phyloP scores from a whole-genome alignment of 1,140 invertebrate genomes.

The Atta cephalotes region DNA sequence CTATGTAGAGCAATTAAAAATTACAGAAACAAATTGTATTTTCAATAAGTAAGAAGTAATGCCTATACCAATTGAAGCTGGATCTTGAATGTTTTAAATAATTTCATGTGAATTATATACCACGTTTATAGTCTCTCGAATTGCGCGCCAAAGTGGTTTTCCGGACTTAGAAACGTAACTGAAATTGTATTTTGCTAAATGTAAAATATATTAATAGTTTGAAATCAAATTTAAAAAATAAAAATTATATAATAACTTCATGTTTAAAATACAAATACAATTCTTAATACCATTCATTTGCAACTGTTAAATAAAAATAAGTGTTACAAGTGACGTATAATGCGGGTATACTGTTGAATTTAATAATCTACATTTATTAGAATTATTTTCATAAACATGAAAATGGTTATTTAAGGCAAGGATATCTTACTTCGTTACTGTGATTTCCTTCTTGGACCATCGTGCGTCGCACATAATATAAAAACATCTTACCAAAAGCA shows the following conservation, averaged over 20 bases:
- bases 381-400: conserved; percentile 68
- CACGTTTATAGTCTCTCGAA: too few relatives aligned
- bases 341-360: conserved; percentile 14
- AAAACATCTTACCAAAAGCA: conserved; percentile 82
- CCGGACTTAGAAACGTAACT: too few relatives aligned
- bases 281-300: background rate
- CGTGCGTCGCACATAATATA: conserved; percentile 64
- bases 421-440: conserved; percentile 70
- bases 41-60: too few relatives aligned
- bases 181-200: background rate
- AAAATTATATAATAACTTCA: background rate
- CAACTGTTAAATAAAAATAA: conserved; percentile 49
- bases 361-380: conserved; percentile 67
- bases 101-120: too few relatives aligned
- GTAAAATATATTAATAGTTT: conserved; percentile 15
- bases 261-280: background rate
- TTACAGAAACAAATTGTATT: conserved; percentile 1
- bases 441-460: conserved; percentile 66
- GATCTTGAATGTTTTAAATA: too few relatives aligned
- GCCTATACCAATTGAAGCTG: too few relatives aligned
- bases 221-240: background rate
- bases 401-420: conserved; percentile 74
- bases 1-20: background rate
- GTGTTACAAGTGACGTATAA: conserved; percentile 22
- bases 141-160: too few relatives aligned